Conservation (phyloP, 2,888 invertebrate genomes). For the Resseliella maxima region DNA sequence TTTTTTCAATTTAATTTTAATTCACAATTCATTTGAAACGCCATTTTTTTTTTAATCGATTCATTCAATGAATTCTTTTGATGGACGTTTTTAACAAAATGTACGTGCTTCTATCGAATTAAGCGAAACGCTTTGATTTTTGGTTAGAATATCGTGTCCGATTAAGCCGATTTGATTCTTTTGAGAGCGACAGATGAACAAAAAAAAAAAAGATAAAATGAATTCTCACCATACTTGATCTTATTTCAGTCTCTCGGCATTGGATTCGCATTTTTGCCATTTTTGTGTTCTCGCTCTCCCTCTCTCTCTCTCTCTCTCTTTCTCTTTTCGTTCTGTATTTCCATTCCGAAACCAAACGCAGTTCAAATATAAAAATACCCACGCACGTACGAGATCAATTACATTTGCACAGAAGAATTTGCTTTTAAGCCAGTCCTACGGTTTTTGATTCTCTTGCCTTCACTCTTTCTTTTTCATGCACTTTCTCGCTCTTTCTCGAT, state of each 20-base stretch:
- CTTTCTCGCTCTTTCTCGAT: no score
- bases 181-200: not conserved
- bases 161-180: not conserved
- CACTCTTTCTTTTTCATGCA: no score
- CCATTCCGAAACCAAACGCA: not conserved
- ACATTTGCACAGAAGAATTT: not conserved
- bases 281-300: not conserved
- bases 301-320: no score
- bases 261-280: not conserved
- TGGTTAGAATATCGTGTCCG: not conserved
- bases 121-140: not conserved
- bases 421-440: not conserved
- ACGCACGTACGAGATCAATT: conserved; percentile 37
- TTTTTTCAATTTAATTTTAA: conserved; percentile 11
- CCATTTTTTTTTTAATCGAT: conserved; percentile 18
- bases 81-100: not conserved
- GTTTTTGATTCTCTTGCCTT: not conserved
- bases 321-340: no score
- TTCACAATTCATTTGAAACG: not conserved
- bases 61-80: conserved; percentile 4
- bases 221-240: conserved; percentile 6
- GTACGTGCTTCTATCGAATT: not conserved
- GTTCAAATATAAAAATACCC: conserved; percentile 20
- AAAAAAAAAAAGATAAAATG: not conserved
- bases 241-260: not conserved